These are phyloP conservation scores for Octomys mimax DNA, from an alignment of 2,797 vertebrate genomes.

Conservation along the genomic window DNA sequence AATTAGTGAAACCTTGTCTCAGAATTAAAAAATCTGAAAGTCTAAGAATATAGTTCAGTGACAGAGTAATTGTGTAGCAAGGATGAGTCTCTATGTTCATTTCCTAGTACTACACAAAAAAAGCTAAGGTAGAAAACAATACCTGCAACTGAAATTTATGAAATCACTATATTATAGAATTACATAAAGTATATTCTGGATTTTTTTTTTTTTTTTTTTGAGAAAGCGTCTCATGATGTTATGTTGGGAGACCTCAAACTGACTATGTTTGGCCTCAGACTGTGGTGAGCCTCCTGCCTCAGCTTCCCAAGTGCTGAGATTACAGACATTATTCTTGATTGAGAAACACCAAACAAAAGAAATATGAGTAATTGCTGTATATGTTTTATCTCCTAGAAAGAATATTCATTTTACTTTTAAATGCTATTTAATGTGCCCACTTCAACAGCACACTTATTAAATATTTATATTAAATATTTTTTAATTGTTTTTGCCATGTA, in stretches of 20 bases:
- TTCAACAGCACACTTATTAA: too few relatives aligned
- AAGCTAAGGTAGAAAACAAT: conserved; percentile 23
- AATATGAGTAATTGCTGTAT: conserved; percentile 5
- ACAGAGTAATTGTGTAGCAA: background rate
- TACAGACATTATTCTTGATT: conserved; percentile 2
- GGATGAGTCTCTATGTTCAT: background rate
- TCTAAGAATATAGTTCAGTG: background rate
- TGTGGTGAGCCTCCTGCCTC: background rate
- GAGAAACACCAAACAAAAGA: background rate
- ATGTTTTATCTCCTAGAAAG: conserved; percentile 8
- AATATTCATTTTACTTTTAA: conserved; percentile 49
- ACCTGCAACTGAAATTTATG: conserved; percentile 22
- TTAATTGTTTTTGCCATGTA: background rate
- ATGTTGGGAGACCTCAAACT: background rate
- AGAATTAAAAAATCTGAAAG: background rate
- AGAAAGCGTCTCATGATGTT: background rate
- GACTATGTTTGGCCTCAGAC: background rate
- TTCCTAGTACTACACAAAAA: background rate
- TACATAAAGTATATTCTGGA: background rate
- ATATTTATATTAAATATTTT: too few relatives aligned
- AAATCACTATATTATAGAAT: conserved; percentile 47
- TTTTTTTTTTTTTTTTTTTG: background rate
- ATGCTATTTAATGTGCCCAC: background rate
- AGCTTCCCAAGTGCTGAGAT: background rate
- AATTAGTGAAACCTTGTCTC: background rate